These are phyloP conservation scores for Idaea aversata DNA, from an alignment of 2,888 invertebrate genomes.

Conservation along the genomic window DNA sequence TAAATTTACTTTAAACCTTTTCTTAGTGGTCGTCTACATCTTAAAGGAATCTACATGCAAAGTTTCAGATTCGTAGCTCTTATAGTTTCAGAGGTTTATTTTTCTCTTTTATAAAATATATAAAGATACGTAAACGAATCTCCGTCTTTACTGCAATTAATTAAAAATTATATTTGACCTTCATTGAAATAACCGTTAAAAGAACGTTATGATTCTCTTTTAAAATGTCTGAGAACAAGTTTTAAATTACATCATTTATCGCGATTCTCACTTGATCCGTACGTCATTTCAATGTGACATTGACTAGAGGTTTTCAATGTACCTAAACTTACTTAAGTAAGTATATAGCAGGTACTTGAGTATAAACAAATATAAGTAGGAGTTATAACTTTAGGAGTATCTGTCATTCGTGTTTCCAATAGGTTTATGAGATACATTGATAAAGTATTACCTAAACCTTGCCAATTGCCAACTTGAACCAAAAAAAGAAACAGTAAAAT, in stretches of 20 bases:
- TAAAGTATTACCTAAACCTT: too few relatives aligned
- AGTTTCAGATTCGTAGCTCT: too few relatives aligned
- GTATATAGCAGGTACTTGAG: not conserved
- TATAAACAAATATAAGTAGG: not conserved
- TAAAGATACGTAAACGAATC: not conserved
- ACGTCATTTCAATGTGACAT: slow-evolving; percentile 4
- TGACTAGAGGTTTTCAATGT: slow-evolving; percentile 1
- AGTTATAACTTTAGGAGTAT: too few relatives aligned
- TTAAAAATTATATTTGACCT: not conserved
- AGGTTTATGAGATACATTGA: too few relatives aligned
- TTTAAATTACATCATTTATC: slow-evolving; percentile 3
- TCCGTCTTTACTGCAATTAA: not conserved
- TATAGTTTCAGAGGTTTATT: too few relatives aligned
- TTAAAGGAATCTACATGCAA: too few relatives aligned
- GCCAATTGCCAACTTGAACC: too few relatives aligned
- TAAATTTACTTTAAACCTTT: too few relatives aligned
- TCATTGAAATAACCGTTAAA: slow-evolving; percentile 3
- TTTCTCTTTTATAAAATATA: not conserved
- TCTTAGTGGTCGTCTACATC: too few relatives aligned
- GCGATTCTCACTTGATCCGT: slow-evolving; percentile 2
- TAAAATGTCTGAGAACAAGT: not conserved
- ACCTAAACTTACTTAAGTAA: not conserved
- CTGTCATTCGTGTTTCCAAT: too few relatives aligned
- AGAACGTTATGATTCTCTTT: slow-evolving; percentile 1
- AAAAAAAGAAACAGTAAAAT: too few relatives aligned